Base-by-base conservation (phyloP, 1,140 invertebrate genomes). In the Diprion similis region DNA sequence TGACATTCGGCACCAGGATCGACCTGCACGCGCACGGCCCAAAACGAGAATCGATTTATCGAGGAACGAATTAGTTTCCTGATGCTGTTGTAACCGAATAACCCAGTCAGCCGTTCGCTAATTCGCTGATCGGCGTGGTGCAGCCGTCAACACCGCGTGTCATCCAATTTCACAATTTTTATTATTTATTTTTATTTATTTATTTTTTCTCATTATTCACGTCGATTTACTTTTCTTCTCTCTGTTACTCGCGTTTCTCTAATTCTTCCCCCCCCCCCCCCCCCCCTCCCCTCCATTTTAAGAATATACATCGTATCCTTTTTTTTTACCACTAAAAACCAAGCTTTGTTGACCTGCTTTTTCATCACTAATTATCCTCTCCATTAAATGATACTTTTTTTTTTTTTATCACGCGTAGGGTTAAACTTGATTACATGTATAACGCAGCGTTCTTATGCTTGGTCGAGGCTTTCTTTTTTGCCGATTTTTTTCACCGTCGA, bases 21-120 rank as follows among this genome's bases (percentile, higher is more conserved):
- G 24, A 37, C 6, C 24, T 37, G 24, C 24, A 37, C 24, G 24
- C 24, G 24, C 24, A 6, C 51, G 51, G 51, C n/a, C 51, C 51
- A 59, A 59, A 59, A 59, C 51, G 51, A 59, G 51, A 59, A 59
- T 59, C 51, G 51, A 59, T 59, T 59, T 59, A 59, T 59, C 51
- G 51, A 59, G 51, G 51, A 59, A 59, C 51, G 51, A 59, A 59
- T 59, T 59, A 59, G 51, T 59, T 13, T 17, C 51, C 51, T 59
- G 51, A 59, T 59, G 51, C 8, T 17, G 51, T 59, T 59, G 51
- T 59, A 59, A 59, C 51, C 51, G 51, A 59, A 59, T 59, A 59
- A 59, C 51, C 51, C 51, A 59, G 51, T 59, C 51, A 59, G 11
- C 51, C 51, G 51, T 59, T 59, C 51, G 51, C 51, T 59, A 59